phyloP scores from a whole-genome alignment of 37 sponge, comb jelly and placozoan genomes.

The Amphimedon queenslandica region DNA sequence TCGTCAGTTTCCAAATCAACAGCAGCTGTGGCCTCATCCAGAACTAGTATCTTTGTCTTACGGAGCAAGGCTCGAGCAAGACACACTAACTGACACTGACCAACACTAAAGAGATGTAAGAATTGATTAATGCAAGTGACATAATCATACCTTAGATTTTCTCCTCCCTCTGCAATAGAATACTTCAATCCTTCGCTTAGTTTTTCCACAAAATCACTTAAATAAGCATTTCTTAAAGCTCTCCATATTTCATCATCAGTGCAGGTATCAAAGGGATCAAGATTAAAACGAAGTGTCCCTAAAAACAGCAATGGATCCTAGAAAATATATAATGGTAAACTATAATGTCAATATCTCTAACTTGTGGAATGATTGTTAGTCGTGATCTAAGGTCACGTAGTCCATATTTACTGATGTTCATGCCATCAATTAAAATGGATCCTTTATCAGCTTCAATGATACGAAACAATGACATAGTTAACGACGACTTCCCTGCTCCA shows the following conservation, averaged over 20 bases:
- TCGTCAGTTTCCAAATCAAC: constrained; percentile 86
- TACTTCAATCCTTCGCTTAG: constrained; percentile 47
- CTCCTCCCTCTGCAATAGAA: constrained; percentile 79
- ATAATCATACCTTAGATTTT: constrained; percentile 91
- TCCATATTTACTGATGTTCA: too few relatives aligned
- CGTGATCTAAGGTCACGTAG: constrained; percentile 84
- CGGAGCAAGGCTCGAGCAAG: too few relatives aligned
- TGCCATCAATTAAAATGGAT: too few relatives aligned
- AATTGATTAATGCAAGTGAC: neutral
- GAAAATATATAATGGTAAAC: too few relatives aligned
- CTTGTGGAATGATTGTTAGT: constrained; percentile 98
- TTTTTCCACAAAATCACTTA: constrained; percentile 53
- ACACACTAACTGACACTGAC: too few relatives aligned
- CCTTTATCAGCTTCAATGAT: too few relatives aligned
- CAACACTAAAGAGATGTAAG: constrained; percentile 53
- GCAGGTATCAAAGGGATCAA: constrained; percentile 89
- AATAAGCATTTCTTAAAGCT: constrained; percentile 76
- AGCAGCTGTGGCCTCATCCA: constrained; percentile 94
- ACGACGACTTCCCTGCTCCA: too few relatives aligned
- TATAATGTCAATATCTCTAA: neutral
- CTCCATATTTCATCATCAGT: constrained; percentile 84
- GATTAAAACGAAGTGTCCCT: constrained; percentile 82
- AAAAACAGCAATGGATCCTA: constrained; percentile 98
- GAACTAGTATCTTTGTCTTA: too few relatives aligned
- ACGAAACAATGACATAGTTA: too few relatives aligned